These are phyloP conservation scores for Poliocrania exsul DNA, from an alignment of 2,797 vertebrate genomes.

Conservation along the genomic window DNA sequence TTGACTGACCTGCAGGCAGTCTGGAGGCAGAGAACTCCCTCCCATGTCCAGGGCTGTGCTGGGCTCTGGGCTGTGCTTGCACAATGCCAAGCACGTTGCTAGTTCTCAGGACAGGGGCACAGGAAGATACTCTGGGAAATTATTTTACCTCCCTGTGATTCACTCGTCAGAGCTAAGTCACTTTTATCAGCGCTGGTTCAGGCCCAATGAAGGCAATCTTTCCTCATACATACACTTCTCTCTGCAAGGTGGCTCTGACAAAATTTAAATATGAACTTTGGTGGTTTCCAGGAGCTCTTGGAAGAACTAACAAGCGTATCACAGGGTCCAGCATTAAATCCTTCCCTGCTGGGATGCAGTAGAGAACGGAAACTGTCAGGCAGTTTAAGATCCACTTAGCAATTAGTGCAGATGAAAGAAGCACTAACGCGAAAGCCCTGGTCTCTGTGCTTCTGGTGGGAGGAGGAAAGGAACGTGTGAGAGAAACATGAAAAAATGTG, in stretches of 20 bases:
- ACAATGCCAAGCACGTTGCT: background rate
- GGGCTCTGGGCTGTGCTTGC: background rate
- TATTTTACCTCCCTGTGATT: background rate
- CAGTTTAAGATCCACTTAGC: constrained; percentile 61
- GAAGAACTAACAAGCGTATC: constrained; percentile 32
- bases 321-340: constrained; percentile 42
- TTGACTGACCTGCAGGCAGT: background rate
- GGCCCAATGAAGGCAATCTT: background rate
- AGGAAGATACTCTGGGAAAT: background rate
- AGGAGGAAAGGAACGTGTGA: constrained; percentile 13
- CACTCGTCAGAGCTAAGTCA: background rate
- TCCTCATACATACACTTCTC: background rate
- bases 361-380: constrained; percentile 49
- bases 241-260: constrained; percentile 9
- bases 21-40: background rate
- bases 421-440: background rate
- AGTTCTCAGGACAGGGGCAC: background rate
- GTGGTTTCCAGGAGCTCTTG: constrained; percentile 36
- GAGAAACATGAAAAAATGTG: constrained; percentile 28
- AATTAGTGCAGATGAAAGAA: constrained; percentile 61
- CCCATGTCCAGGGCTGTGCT: background rate
- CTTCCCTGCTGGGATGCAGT: constrained; percentile 45
- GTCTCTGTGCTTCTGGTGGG: constrained; percentile 13
- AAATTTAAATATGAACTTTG: constrained; percentile 13
- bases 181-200: background rate